A percentile compares a stretch with the other conserved stretches of the same genome.
Evolutionary conservation across 2,888 invertebrate species (phyloP).

Genomic region (Eulithis prunata): DNA sequence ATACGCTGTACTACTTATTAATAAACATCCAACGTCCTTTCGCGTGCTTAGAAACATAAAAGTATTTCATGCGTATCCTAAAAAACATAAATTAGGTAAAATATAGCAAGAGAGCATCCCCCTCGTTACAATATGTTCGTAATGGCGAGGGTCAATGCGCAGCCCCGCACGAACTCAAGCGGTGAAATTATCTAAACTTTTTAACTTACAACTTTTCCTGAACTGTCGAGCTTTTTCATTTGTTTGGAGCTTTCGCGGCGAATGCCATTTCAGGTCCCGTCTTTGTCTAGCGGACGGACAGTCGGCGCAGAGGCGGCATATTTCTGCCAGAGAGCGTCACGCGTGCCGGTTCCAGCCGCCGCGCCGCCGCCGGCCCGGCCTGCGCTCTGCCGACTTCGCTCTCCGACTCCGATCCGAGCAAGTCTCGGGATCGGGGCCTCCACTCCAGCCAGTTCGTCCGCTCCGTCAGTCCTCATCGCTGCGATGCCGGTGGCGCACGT

Average conservation of each 20-base stretch:
- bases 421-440: constrained; percentile 24
- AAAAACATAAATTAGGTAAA: constrained; percentile 83
- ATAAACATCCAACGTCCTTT: constrained; percentile 80
- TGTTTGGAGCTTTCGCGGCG: constrained; percentile 62
- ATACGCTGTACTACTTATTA: constrained; percentile 68
- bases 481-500: constrained; percentile 77
- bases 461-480: constrained; percentile 67
- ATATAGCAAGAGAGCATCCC: constrained; percentile 78
- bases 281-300: constrained; percentile 61
- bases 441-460: not conserved
- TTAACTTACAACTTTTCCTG: constrained; percentile 80
- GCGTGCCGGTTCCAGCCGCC: constrained; percentile 60
- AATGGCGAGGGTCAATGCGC: constrained; percentile 77
- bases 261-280: constrained; percentile 52
- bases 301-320: constrained; percentile 28
- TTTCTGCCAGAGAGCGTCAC: constrained; percentile 39
- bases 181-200: constrained; percentile 81
- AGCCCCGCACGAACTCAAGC: constrained; percentile 70
- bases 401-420: constrained; percentile 42
- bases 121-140: constrained; percentile 81
- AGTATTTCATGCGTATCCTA: constrained; percentile 80
- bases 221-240: constrained; percentile 66
- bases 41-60: constrained; percentile 80
- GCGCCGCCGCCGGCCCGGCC: constrained; percentile 33
- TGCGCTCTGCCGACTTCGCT: constrained; percentile 18